A percentile compares a stretch with the other conserved stretches of the same genome.
Conservation (phyloP, 1,140 invertebrate genomes). For the Sarcophaga peregrina region DNA sequence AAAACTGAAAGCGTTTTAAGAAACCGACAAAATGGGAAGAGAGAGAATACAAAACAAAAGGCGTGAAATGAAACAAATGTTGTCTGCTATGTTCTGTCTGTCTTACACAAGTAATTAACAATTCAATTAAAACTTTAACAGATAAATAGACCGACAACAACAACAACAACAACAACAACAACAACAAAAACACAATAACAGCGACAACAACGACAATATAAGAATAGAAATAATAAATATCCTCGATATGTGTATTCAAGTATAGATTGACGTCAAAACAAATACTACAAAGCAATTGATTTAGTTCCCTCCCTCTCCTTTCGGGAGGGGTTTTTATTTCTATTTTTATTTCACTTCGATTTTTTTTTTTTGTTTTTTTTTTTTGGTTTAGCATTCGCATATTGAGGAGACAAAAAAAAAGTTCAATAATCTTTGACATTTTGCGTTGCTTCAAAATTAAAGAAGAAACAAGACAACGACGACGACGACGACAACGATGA, state of each 20-base stretch:
- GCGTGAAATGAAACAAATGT: neutral
- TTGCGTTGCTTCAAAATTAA: neutral
- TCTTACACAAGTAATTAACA: slow-evolving; percentile 2
- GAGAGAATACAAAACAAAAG: too few species aligned
- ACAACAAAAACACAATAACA: neutral
- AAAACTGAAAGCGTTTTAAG: too few species aligned
- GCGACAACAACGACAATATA: neutral
- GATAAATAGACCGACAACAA: neutral
- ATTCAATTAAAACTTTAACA: neutral
- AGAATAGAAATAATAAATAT: too few species aligned
- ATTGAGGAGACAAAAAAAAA: neutral
- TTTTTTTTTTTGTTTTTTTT: too few species aligned
- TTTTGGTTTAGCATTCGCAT: neutral
- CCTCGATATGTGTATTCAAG: too few species aligned
- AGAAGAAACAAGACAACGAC: too few species aligned
- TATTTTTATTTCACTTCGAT: too few species aligned
- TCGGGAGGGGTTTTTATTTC: too few species aligned
- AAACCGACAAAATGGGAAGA: too few species aligned
- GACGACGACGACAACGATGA: too few species aligned
- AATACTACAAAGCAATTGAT: neutral
- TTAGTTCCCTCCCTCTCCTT: too few species aligned
- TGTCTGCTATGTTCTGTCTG: too few species aligned
- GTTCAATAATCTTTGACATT: slow-evolving; percentile 15
- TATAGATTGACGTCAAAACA: neutral
- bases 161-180: neutral